Evolutionary conservation across 2,797 vertebrate genomes (phyloP).

Genomic region (Dicrostonyx torquatus): DNA sequence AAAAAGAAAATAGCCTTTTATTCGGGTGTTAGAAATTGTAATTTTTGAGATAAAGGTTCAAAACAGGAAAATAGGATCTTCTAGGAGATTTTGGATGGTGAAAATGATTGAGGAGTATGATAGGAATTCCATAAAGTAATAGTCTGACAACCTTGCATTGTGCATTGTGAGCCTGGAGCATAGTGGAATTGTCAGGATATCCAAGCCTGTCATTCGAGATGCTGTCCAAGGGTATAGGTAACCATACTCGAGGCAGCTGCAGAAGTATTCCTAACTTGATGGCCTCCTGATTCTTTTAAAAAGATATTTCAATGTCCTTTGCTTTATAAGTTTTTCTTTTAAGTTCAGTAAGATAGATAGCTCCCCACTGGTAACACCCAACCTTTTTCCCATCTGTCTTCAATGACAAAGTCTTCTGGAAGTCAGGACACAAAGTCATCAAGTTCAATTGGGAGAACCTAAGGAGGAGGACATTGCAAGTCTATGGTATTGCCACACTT

Average conservation of each 20-base stretch:
- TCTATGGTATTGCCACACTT: background rate
- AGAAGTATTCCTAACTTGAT: background rate
- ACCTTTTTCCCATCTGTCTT: background rate
- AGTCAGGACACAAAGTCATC: background rate
- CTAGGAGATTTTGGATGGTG: background rate
- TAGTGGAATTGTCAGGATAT: background rate
- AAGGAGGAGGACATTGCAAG: background rate
- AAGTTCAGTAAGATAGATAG: background rate
- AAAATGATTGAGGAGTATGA: background rate
- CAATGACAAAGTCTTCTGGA: background rate
- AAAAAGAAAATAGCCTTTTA: background rate
- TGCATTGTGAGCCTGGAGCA: background rate
- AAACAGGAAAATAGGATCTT: background rate
- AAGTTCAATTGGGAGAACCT: background rate
- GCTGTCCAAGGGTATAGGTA: background rate
- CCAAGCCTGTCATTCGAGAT: background rate
- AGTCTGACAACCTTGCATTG: background rate
- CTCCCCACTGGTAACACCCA: background rate
- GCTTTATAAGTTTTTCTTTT: background rate
- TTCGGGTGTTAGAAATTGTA: background rate
- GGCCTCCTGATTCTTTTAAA: background rate
- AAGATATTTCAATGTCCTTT: background rate
- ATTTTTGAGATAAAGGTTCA: background rate
- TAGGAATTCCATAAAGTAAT: background rate
- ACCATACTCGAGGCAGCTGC: background rate